phyloP scores from a whole-genome alignment of 2,888 invertebrate genomes.

The Drosophila kokeensis region DNA sequence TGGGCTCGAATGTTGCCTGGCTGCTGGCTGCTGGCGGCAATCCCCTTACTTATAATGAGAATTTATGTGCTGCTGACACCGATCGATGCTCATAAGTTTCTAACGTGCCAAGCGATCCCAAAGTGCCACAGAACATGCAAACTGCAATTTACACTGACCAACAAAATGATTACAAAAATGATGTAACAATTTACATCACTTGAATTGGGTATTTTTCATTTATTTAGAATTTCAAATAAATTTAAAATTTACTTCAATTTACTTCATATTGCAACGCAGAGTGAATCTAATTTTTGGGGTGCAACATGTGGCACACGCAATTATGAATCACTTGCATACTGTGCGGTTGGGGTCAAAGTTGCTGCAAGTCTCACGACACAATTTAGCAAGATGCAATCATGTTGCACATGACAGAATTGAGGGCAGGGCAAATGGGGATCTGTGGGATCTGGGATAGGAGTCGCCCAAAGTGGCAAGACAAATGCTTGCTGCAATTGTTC shows the following conservation, averaged over 20 bases:
- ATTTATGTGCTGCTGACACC: conserved; percentile 77
- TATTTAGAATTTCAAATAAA: neutral
- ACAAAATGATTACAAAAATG: conserved; percentile 10
- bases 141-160: conserved; percentile 62
- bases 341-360: conserved; percentile 72
- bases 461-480: conserved; percentile 23
- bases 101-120: conserved; percentile 35
- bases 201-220: neutral
- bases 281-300: conserved; percentile 13
- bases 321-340: conserved; percentile 66
- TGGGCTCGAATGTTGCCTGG: conserved; percentile 1
- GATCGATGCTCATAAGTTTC: conserved; percentile 60
- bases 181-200: neutral
- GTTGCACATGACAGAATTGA: conserved; percentile 10
- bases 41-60: conserved; percentile 66
- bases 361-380: conserved; percentile 76
- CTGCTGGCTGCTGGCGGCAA: conserved; percentile 15
- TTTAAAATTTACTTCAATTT: neutral
- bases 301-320: conserved; percentile 32
- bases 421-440: conserved; percentile 24
- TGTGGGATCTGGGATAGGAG: conserved; percentile 4
- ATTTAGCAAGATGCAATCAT: conserved; percentile 42
- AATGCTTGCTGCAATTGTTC: conserved; percentile 35
- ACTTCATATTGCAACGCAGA: neutral
- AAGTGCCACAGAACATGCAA: conserved; percentile 72